Conservation (phyloP, 2,113 vertebrate species). For the Thinocorus orbignyianus region DNA sequence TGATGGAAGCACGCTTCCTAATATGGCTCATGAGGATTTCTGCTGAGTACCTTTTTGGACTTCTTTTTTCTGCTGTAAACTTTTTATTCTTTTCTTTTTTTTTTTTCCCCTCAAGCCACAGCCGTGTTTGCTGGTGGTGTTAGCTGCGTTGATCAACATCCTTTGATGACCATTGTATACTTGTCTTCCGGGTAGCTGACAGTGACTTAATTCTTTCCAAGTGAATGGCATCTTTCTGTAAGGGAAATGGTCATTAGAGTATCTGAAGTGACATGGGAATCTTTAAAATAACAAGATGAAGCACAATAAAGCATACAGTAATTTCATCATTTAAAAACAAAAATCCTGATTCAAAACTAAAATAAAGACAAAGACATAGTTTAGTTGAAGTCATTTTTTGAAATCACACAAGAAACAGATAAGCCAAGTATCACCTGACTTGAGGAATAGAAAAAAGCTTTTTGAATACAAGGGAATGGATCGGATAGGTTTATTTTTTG, state of each 20-base stretch:
- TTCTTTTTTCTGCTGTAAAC: background rate
- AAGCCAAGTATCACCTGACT: background rate
- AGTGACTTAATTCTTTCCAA: background rate
- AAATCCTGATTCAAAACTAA: background rate
- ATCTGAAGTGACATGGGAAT: background rate
- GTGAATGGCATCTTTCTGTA: background rate
- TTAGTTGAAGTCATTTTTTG: background rate
- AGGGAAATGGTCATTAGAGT: background rate
- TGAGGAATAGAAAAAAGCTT: background rate
- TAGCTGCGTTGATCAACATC: background rate
- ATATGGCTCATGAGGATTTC: background rate
- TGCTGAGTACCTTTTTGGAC: background rate
- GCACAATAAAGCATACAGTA: background rate
- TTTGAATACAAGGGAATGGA: background rate
- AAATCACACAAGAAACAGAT: background rate
- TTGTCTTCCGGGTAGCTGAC: background rate
- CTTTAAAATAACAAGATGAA: background rate
- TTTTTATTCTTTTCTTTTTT: background rate
- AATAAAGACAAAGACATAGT: background rate
- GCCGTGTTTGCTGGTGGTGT: background rate
- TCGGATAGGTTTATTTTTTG: background rate
- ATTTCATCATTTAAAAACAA: background rate
- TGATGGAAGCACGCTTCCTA: background rate
- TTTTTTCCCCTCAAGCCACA: background rate
- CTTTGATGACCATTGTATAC: fast-evolving